Percentiles rank a stretch among this genome's conserved stretches.
Evolutionary conservation across 64 coral and sea anemone species (phyloP).

Genomic region (Porites australiensis): DNA sequence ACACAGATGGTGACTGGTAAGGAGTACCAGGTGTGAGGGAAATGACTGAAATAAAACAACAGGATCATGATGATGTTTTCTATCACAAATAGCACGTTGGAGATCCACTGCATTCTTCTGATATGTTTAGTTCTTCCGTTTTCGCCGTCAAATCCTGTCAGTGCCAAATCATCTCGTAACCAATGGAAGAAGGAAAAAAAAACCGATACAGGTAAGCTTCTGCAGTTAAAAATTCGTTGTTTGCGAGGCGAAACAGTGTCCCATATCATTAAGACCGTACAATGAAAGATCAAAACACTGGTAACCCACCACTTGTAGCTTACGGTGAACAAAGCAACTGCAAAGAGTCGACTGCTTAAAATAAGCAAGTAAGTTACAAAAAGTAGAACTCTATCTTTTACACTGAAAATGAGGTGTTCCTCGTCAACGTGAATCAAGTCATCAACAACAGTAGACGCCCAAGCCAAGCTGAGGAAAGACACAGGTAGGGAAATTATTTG

Average conservation of each 20-base stretch:
- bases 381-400: neutral
- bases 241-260: too few species aligned
- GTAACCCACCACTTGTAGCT: conserved; percentile 13
- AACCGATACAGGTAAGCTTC: too few species aligned
- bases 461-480: neutral
- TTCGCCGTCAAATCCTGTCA: too few species aligned
- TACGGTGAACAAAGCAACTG: too few species aligned
- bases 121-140: neutral
- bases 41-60: neutral
- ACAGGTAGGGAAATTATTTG: conserved; percentile 23
- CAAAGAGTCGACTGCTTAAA: conserved; percentile 16
- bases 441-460: conserved; percentile 5
- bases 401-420: neutral
- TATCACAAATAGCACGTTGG: neutral
- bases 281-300: neutral
- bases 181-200: neutral
- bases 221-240: neutral
- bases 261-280: neutral
- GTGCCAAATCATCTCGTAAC: neutral
- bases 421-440: too few species aligned
- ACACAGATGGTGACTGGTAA: neutral
- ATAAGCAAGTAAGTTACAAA: neutral
- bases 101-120: neutral
- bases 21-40: neutral
- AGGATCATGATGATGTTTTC: conserved; percentile 1